These are phyloP conservation scores for Globodera rostochiensis DNA, from an alignment of 1,140 invertebrate genomes.

Conservation along the genomic window DNA sequence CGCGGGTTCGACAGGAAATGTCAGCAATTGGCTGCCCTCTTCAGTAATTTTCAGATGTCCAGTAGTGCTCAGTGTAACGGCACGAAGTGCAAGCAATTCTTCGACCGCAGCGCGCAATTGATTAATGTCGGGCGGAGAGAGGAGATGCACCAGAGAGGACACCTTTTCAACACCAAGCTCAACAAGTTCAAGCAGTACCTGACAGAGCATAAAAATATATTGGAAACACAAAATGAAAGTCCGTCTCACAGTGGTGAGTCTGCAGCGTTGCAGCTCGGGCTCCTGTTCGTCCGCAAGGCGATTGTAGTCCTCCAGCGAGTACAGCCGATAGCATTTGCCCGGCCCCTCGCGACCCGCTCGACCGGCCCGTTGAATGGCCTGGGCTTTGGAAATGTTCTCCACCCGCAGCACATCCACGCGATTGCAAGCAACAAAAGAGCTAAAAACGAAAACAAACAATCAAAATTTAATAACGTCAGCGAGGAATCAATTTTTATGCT, in stretches of 20 bases:
- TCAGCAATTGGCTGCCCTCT: slow-evolving; percentile 81
- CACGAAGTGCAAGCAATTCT: slow-evolving; percentile 40
- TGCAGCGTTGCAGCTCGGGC: slow-evolving; percentile 49
- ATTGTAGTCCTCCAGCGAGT: slow-evolving; percentile 60
- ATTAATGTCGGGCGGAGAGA: slow-evolving; percentile 67
- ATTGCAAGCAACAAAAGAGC: slow-evolving; percentile 47
- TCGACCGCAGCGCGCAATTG: slow-evolving; percentile 46
- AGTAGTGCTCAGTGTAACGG: slow-evolving; percentile 11
- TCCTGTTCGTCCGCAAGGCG: slow-evolving; percentile 34
- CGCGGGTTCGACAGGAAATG: slow-evolving; percentile 85
- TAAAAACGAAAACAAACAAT: slow-evolving; percentile 24
- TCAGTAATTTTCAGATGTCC: slow-evolving; percentile 71
- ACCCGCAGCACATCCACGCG: slow-evolving; percentile 55
- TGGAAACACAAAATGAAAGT: background rate
- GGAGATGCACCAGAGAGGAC: slow-evolving; percentile 66
- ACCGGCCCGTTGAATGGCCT: slow-evolving; percentile 66
- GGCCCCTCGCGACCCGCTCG: slow-evolving; percentile 68
- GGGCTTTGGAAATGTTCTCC: slow-evolving; percentile 61
- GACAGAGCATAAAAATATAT: slow-evolving; percentile 29
- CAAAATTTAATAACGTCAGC: no score
- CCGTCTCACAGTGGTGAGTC: background rate
- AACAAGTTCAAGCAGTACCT: slow-evolving; percentile 68
- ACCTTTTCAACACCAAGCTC: slow-evolving; percentile 67
- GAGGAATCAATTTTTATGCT: background rate
- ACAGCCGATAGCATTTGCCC: slow-evolving; percentile 69